Conservation (phyloP, 2,797 vertebrate genomes). For the Erpetoichthys calabaricus region DNA sequence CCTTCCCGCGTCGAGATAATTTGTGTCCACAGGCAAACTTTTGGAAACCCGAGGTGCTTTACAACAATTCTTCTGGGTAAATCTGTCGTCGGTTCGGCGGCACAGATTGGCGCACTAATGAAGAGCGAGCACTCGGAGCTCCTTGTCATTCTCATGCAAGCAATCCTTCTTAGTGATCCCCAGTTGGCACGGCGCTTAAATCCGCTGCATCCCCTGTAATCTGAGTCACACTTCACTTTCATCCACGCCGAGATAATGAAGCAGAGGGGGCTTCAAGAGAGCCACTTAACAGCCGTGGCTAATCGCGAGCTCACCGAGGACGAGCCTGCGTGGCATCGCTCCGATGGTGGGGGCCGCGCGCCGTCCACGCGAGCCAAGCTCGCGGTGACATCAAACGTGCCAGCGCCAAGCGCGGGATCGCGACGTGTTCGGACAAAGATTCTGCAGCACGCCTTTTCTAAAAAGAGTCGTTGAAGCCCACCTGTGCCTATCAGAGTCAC, state of each 20-base stretch:
- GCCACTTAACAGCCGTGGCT: slow-evolving; percentile 16
- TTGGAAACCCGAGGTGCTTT: slow-evolving; percentile 67
- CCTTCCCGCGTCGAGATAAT: slow-evolving; percentile 58
- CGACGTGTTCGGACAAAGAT: no score
- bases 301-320: background rate
- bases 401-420: no score
- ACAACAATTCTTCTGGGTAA: slow-evolving; percentile 38
- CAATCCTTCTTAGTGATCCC: slow-evolving; percentile 27
- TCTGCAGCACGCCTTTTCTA: no score
- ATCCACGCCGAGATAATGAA: slow-evolving; percentile 37
- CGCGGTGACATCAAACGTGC: no score
- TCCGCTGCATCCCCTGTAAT: slow-evolving; percentile 34
- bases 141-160: slow-evolving; percentile 34
- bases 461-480: no score
- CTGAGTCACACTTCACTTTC: slow-evolving; percentile 26
- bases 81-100: slow-evolving; percentile 52
- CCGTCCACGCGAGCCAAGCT: no score
- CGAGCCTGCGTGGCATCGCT: no score
- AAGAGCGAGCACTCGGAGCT: slow-evolving; percentile 39
- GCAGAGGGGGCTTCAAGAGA: slow-evolving; percentile 31
- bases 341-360: no score
- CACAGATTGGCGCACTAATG: slow-evolving; percentile 46
- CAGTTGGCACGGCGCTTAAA: slow-evolving; percentile 19
- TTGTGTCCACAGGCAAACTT: slow-evolving; percentile 59
- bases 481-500: no score